phyloP scores from a whole-genome alignment of 2,797 vertebrate species.

The Echiichthys vipera region DNA sequence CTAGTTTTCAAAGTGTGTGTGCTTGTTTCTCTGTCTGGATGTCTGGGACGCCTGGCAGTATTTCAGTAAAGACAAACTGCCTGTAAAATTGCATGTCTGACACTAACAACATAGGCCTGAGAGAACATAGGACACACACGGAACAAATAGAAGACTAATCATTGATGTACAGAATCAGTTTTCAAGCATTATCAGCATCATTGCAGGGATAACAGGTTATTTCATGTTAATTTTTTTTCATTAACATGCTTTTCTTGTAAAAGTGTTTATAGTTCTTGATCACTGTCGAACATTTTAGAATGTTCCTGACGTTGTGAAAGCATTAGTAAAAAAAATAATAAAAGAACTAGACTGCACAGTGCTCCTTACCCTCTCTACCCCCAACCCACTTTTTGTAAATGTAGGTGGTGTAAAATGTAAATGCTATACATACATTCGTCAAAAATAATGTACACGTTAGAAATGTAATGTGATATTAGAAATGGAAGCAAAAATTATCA shows the following conservation, averaged over 20 bases:
- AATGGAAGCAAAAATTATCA: too few relatives aligned
- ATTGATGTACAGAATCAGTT: not conserved
- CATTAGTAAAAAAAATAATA: not conserved
- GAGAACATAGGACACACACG: not conserved
- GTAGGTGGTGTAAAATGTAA: too few relatives aligned
- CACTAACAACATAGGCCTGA: not conserved
- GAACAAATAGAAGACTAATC: not conserved
- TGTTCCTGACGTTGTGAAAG: not conserved
- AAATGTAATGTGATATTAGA: too few relatives aligned
- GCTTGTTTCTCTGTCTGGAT: not conserved
- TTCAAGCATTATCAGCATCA: not conserved
- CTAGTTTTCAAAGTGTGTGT: conserved; percentile 10
- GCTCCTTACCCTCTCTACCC: not conserved
- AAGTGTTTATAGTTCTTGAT: not conserved
- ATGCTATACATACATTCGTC: too few relatives aligned
- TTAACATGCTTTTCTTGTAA: not conserved
- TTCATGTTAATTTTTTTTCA: not conserved
- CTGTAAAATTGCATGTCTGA: not conserved
- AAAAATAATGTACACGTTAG: too few relatives aligned
- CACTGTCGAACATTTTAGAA: not conserved
- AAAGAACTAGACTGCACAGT: not conserved
- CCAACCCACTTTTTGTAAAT: too few relatives aligned
- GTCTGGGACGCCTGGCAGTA: not conserved
- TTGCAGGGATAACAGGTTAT: not conserved
- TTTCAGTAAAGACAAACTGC: not conserved